Evolutionary conservation across 2,888 invertebrate species (phyloP).

Genomic region (Endomychus coccineus): DNA sequence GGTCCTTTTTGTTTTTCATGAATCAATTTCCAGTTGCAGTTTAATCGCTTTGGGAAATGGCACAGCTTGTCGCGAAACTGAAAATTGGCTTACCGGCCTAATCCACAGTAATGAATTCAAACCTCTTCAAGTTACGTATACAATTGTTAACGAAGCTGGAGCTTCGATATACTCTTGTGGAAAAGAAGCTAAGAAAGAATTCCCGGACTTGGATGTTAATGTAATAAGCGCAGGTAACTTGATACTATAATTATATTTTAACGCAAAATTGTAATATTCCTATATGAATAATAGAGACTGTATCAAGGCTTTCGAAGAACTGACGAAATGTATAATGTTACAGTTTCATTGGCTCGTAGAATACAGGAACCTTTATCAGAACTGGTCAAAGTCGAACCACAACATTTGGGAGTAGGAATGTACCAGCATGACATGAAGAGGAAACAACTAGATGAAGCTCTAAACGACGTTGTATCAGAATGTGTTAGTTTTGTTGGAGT

Average conservation of each 20-base stretch:
- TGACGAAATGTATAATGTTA: constrained; percentile 28
- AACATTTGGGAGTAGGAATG: constrained; percentile 90
- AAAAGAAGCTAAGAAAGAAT: constrained; percentile 75
- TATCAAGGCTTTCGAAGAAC: not conserved
- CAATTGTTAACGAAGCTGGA: constrained; percentile 85
- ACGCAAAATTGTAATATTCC: not conserved
- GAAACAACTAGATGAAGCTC: constrained; percentile 61
- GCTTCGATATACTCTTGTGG: constrained; percentile 90
- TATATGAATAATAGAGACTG: constrained; percentile 1
- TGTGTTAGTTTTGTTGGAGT: constrained; percentile 92
- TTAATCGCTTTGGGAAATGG: constrained; percentile 89
- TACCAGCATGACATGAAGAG: constrained; percentile 88
- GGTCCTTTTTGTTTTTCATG: too few relatives aligned
- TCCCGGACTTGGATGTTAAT: constrained; percentile 76
- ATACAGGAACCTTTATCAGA: constrained; percentile 87
- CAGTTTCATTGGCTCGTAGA: constrained; percentile 76
- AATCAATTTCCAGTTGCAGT: constrained; percentile 56
- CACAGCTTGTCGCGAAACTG: constrained; percentile 83
- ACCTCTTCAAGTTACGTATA: constrained; percentile 56
- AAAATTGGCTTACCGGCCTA: constrained; percentile 59
- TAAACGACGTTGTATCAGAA: constrained; percentile 78
- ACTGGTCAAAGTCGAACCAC: constrained; percentile 87
- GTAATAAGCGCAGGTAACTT: constrained; percentile 63
- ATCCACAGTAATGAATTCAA: constrained; percentile 52
- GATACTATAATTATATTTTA: constrained; percentile 2